Evolutionary conservation across 2,797 vertebrate genomes (phyloP).

Genomic region (Clarias laeviceps): DNA sequence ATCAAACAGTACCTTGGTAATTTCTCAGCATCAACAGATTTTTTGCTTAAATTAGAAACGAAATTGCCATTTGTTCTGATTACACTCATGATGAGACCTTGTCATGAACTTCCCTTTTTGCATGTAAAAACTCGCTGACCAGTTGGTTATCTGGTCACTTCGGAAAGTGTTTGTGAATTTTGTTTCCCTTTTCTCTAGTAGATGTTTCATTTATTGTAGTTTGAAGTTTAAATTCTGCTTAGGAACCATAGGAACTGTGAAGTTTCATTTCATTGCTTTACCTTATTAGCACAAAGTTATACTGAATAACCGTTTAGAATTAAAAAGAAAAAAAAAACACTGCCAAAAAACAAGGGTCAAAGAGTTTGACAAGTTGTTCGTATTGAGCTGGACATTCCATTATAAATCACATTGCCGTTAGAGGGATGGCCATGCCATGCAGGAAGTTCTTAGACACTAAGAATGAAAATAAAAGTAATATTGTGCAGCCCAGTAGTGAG

Average conservation of each 20-base stretch:
- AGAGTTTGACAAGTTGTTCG: background rate
- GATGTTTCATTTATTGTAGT: background rate
- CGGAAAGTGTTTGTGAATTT: background rate
- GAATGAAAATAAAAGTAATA: constrained; percentile 18
- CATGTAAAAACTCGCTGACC: background rate
- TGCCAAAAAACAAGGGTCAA: background rate
- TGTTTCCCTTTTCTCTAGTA: background rate
- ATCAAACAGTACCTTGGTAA: background rate
- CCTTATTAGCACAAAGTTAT: background rate
- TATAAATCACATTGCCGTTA: background rate
- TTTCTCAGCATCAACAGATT: background rate
- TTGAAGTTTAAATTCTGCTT: background rate
- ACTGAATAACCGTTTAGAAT: background rate
- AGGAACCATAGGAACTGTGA: background rate
- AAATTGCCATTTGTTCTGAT: background rate
- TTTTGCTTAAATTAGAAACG: background rate
- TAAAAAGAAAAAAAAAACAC: background rate
- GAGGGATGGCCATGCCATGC: background rate
- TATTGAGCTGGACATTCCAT: background rate
- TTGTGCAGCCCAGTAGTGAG: constrained; percentile 35
- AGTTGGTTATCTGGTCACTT: background rate
- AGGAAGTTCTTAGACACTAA: background rate
- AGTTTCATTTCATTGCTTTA: constrained; percentile 3
- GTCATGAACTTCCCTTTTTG: background rate
- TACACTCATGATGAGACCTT: background rate